Evolutionary conservation across 2,113 vertebrate species (phyloP).

Genomic region (Nibea albiflora): DNA sequence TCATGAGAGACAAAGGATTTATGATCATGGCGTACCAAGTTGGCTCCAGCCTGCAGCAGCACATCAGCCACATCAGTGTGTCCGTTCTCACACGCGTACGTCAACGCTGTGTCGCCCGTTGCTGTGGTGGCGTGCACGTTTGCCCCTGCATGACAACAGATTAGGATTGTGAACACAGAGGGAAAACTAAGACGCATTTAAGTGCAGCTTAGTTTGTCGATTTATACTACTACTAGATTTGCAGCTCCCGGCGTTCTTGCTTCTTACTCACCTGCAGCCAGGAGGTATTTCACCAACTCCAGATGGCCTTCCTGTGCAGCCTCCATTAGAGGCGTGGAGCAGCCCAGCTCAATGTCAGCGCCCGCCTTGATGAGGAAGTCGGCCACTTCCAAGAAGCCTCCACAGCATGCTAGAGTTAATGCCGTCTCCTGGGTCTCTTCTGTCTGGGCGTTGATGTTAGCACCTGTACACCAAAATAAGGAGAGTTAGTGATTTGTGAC

Average conservation of each 20-base stretch:
- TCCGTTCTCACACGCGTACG: slow-evolving; percentile 98
- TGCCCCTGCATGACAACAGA: slow-evolving; percentile 84
- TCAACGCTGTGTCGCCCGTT: slow-evolving; percentile 96
- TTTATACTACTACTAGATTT: background rate
- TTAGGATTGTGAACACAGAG: background rate
- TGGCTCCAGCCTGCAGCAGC: slow-evolving; percentile 95
- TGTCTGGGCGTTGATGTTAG: slow-evolving; percentile 99
- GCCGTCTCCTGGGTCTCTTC: slow-evolving; percentile 99
- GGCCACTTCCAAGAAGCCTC: slow-evolving; percentile 98
- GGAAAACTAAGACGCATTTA: background rate
- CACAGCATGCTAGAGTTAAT: slow-evolving; percentile 96
- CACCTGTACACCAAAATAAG: slow-evolving; percentile 84
- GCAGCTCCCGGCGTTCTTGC: background rate
- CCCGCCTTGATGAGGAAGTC: slow-evolving; percentile 99
- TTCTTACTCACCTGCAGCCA: slow-evolving; percentile 90
- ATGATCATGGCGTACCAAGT: slow-evolving; percentile 87
- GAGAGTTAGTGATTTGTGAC: background rate
- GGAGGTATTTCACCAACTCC: slow-evolving; percentile 97
- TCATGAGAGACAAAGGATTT: background rate
- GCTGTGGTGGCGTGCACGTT: slow-evolving; percentile 99
- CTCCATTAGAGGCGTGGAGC: slow-evolving; percentile 98
- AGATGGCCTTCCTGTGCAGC: slow-evolving; percentile 98
- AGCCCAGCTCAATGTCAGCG: slow-evolving; percentile 97
- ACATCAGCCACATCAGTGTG: slow-evolving; percentile 98
- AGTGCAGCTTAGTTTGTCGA: background rate